These are phyloP conservation scores for Cavia aperea DNA, from an alignment of 2,113 vertebrate species.

Conservation along the genomic window DNA sequence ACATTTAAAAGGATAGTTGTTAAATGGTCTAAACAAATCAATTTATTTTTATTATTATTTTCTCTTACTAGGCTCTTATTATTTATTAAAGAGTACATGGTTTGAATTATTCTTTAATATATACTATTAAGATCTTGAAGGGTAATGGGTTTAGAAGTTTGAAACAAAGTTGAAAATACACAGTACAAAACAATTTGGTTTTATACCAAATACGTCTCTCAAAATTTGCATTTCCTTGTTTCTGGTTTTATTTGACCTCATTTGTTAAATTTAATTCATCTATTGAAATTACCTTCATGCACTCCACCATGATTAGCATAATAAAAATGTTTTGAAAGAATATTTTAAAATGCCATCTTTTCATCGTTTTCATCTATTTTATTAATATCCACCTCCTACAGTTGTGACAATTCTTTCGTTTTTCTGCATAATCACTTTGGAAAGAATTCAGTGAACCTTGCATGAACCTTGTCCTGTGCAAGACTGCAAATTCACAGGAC, in stretches of 20 bases:
- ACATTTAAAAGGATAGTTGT: background rate
- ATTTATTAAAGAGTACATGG: background rate
- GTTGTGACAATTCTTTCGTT: background rate
- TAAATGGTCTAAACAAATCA: background rate
- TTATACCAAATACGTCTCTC: background rate
- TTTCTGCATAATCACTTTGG: background rate
- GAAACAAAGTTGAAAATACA: background rate
- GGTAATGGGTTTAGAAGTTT: background rate
- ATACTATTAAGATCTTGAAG: background rate
- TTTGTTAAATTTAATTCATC: constrained; percentile 3
- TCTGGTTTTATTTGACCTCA: background rate
- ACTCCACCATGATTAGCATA: background rate
- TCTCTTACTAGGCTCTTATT: background rate
- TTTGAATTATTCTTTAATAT: too few relatives aligned
- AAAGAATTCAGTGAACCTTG: background rate
- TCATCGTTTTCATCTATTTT: background rate
- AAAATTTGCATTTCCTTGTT: background rate
- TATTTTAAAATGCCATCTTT: background rate
- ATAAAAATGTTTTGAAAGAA: background rate
- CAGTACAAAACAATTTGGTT: background rate
- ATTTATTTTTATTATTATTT: background rate
- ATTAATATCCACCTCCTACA: background rate
- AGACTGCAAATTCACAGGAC: background rate
- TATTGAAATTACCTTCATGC: background rate
- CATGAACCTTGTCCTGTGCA: background rate